Percentiles rank a stretch among this genome's conserved stretches.
Conservation (phyloP, 2,888 invertebrate genomes). For the Trimorus sp. region DNA sequence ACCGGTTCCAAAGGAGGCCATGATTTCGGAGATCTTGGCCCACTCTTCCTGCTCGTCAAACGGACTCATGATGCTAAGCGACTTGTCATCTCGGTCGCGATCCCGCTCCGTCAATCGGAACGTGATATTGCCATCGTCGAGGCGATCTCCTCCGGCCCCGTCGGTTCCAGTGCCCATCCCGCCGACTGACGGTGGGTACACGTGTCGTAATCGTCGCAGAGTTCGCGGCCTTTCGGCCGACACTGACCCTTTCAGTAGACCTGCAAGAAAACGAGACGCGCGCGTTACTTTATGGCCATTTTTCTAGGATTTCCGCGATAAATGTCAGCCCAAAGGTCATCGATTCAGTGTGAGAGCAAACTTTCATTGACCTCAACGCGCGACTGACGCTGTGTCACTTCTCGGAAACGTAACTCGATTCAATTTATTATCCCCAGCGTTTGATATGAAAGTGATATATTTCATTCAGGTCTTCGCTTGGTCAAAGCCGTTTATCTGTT, state of each 20-base stretch:
- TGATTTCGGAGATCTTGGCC: slow-evolving; percentile 97
- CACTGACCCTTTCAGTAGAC: slow-evolving; percentile 92
- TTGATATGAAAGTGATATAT: too few species aligned
- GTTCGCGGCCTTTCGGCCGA: slow-evolving; percentile 89
- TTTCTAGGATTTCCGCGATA: neutral
- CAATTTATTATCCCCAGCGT: too few species aligned
- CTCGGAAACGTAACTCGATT: too few species aligned
- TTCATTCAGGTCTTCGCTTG: too few species aligned
- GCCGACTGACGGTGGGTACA: slow-evolving; percentile 83
- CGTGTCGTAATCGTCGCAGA: slow-evolving; percentile 88
- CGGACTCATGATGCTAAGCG: slow-evolving; percentile 88
- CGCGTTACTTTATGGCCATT: neutral
- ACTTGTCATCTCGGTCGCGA: slow-evolving; percentile 81
- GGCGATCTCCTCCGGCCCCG: slow-evolving; percentile 79
- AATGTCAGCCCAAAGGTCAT: slow-evolving; percentile 35
- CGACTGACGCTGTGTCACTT: too few species aligned
- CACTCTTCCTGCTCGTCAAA: slow-evolving; percentile 98
- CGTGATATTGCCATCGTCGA: slow-evolving; percentile 77
- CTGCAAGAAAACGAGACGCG: slow-evolving; percentile 82
- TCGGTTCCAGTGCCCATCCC: slow-evolving; percentile 80
- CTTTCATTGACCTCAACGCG: neutral
- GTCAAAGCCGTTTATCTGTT: too few species aligned
- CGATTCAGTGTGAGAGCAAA: slow-evolving; percentile 15
- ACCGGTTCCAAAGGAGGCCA: slow-evolving; percentile 95
- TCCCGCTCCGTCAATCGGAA: slow-evolving; percentile 78